Base-by-base conservation (phyloP, 92 coral and sea anemone genomes). In the Paragorgia papillata region DNA sequence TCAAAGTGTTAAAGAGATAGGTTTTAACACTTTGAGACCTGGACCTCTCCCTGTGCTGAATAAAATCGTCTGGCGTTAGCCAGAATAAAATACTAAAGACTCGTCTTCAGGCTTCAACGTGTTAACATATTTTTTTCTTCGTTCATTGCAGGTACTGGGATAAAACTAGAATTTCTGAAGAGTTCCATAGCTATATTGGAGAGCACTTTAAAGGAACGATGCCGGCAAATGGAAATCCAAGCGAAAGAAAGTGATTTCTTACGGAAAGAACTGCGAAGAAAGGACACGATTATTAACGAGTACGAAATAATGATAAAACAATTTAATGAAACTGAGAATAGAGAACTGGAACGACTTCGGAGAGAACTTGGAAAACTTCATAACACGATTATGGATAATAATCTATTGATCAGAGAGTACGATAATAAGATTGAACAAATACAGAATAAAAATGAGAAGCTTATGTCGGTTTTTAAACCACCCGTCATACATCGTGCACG, bases 201-300 rank as follows among this genome's bases (percentile, higher is more conserved):
- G 39, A 86, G 90, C 30, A 88, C 99, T 3, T 83, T 95, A 35
- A 85, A 89, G 29, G 99, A 95, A 30, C 96, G 99, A 15, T 90
- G 92, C 83, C 88, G 90, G 59, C 99, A 95, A 58, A 89, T 95
- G 89, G 99, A 87, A 56, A 95, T 95, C 30, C 99, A 95, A 48
- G 86, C 92, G 33, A 86, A 62, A 78, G 99, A 95, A 68, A 91
- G 87, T 75, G 97, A 95, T 33, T 91, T 89, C 67, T 81, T 95
- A 41, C 89, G 95, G 21, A 89, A 91, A 69, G 97, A 91, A 62
- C 80, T 95, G n/a, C 80, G 99, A 26, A 68, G 95, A 51, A 95
- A 95, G 71, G 99, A 95, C 73, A 91, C 85, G 43, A 92, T 94
- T 15, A 95, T 95, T 59, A 84, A 82, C 26, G 99, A 95, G 70